A percentile compares a stretch with the other conserved stretches of the same genome.
Conservation (phyloP, 2,888 invertebrate genomes). For the Drosophila diplacantha region DNA sequence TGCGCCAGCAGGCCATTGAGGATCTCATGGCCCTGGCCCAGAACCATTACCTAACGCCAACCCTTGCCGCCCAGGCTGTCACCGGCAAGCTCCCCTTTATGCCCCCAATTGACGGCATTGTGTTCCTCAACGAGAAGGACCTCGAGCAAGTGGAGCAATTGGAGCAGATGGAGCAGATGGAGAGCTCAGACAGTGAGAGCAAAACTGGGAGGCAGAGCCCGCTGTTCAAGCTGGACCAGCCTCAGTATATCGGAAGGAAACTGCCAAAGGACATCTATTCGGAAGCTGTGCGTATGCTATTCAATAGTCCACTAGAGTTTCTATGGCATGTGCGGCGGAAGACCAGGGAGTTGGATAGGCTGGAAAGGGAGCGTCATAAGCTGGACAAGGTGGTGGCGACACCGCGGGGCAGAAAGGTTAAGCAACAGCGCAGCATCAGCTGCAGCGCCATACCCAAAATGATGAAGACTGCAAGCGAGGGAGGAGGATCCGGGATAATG, state of each 20-base stretch:
- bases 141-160: constrained; percentile 20
- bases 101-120: constrained; percentile 46
- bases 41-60: constrained; percentile 72
- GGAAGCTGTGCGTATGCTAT: constrained; percentile 23
- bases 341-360: constrained; percentile 1
- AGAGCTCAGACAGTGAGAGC: not conserved
- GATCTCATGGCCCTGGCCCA: constrained; percentile 76
- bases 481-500: rapidly evolving
- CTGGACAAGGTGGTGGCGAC: constrained; percentile 4
- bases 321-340: constrained; percentile 24
- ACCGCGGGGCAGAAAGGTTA: not conserved
- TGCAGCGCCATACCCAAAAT: not conserved
- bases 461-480: not conserved
- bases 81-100: constrained; percentile 34
- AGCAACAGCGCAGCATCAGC: not conserved
- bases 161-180: not conserved
- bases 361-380: not conserved
- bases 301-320: constrained; percentile 28
- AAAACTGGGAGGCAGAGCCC: not conserved
- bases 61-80: constrained; percentile 29
- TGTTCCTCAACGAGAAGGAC: constrained; percentile 17
- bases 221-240: no score
- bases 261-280: constrained; percentile 18
- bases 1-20: constrained; percentile 86
- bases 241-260: constrained; percentile 28